A percentile compares a stretch with the other conserved stretches of the same genome.
Conservation (phyloP, 2,888 invertebrate genomes). For the Heliconius erato region DNA sequence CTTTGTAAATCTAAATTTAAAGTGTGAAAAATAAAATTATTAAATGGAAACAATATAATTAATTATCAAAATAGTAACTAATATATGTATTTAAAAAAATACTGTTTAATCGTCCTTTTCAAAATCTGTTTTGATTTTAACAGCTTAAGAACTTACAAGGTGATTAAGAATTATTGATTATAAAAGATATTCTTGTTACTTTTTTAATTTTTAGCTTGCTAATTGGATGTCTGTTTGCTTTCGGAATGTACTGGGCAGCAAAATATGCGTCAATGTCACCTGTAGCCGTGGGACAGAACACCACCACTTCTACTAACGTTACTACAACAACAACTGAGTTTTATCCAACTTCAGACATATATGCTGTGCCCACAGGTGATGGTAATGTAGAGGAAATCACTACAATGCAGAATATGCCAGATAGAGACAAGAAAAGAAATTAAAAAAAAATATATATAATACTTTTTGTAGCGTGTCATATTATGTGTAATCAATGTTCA, state of each 20-base stretch:
- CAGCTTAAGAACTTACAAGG: no score
- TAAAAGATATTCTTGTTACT: background rate
- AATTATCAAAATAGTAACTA: no score
- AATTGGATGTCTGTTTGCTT: constrained; percentile 72
- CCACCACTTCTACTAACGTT: constrained; percentile 1
- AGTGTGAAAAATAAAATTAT: background rate
- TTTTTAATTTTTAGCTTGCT: constrained; percentile 66
- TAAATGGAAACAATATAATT: background rate
- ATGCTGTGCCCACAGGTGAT: background rate
- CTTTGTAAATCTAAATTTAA: background rate
- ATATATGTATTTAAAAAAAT: background rate
- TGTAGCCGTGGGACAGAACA: background rate
- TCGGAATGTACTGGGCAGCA: constrained; percentile 71
- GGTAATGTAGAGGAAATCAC: background rate
- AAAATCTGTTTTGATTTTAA: background rate
- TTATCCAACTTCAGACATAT: background rate
- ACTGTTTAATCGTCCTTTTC: background rate
- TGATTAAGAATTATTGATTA: background rate
- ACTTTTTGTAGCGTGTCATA: background rate
- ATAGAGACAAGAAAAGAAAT: background rate
- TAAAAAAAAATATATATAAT: background rate
- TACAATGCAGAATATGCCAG: background rate
- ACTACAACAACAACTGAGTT: background rate
- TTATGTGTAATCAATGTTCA: background rate
- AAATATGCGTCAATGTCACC: constrained; percentile 57